Base-by-base conservation (phyloP, 2,797 vertebrate species). In the Cyclura pinguis region DNA sequence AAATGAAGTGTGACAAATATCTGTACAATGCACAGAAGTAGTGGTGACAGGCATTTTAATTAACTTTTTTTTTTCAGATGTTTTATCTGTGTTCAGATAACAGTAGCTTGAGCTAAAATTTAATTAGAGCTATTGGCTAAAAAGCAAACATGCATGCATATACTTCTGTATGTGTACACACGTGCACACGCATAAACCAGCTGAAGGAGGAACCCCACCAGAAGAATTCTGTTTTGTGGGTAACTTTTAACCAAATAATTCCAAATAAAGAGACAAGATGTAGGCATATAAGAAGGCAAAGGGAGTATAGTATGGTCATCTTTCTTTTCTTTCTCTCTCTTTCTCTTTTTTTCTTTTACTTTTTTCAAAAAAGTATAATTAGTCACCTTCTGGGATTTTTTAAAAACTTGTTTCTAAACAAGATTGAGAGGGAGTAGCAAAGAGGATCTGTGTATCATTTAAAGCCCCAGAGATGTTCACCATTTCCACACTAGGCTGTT, bases 31-130 rank as follows among this genome's bases (percentile, higher is more conserved):
- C 55, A 77, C 50, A 87, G 52, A 47, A 35, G 8, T 29, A n/a
- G 86, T 50, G 42, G 92, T 90, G 0, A 91, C 32, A 91, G 89
- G 62, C 87, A 86, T 92, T 95, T 93, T 91, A 90, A 92, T 82
- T 62, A 84, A 82, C 52, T 85, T 85, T 89, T 47, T 89, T 47
- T 89, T 91, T 94, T 89, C 59, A 93, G 86, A 80, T 4, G 4
- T 85, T 89, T 89, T 77, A 87, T 92, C 77, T 86, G 7, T 72
- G 22, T 92, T 92, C 85, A 92, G 72, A 90, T 78, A 87, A 88
- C 77, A 82, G 35, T 16, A 42, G 32, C 27, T 64, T 77, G 50
- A 84, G 14, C 73, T 82, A 82, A 76, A 81, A 50, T 27, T 64
- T 55, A 81, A 82, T 74, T 86, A 85, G 59, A 80, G 62, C 76